Conservation (phyloP, 2,113 vertebrate species). For the Corapipo altera region DNA sequence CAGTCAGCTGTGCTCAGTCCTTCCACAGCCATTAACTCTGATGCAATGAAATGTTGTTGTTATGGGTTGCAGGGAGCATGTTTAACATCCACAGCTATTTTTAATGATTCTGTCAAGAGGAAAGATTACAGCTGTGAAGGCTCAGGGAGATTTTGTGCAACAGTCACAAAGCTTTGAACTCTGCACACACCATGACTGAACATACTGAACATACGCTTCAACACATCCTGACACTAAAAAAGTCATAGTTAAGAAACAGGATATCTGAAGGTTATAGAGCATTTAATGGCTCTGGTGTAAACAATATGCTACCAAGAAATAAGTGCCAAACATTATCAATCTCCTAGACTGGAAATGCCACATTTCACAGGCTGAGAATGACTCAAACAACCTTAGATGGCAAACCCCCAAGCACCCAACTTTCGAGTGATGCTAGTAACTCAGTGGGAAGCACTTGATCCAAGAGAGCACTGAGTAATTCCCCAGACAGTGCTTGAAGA, state of each 20-base stretch:
- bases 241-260: neutral
- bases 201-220: neutral
- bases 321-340: neutral
- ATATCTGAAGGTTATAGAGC: neutral
- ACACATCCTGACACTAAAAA: neutral
- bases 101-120: slow-evolving; percentile 14
- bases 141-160: neutral
- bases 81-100: slow-evolving; percentile 23
- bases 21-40: neutral
- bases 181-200: neutral
- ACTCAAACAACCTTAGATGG: neutral
- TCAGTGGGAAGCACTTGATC: neutral
- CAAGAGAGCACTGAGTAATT: neutral
- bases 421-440: neutral
- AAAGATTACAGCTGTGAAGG: neutral
- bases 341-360: neutral
- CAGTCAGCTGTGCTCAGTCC: neutral
- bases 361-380: neutral
- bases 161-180: slow-evolving; percentile 5
- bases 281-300: neutral
- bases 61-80: neutral
- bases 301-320: neutral
- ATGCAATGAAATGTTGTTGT: neutral
- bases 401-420: neutral
- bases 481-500: neutral